phyloP scores from a whole-genome alignment of 2,888 invertebrate species.

The Gortyna flavago region DNA sequence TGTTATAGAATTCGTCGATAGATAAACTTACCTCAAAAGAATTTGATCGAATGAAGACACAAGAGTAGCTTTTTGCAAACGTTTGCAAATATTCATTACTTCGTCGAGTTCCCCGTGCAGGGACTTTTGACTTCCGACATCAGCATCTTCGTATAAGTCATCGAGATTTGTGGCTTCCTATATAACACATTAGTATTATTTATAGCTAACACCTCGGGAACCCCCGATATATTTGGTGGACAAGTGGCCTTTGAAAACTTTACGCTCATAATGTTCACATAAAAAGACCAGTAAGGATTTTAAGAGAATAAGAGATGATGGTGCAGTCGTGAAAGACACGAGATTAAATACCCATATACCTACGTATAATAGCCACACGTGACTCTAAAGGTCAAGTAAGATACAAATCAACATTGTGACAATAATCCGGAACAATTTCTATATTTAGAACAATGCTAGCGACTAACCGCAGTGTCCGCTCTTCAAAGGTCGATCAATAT shows the following conservation, averaged over 20 bases:
- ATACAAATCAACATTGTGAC: background rate
- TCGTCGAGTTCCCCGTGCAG: constrained; percentile 87
- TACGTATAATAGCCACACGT: background rate
- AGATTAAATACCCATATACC: background rate
- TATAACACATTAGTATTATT: background rate
- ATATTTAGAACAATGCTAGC: background rate
- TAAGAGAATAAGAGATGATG: background rate
- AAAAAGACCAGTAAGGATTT: background rate
- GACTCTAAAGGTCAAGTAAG: background rate
- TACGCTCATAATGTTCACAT: background rate
- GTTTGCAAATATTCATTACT: constrained; percentile 85
- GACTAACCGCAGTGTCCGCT: background rate
- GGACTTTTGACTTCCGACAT: constrained; percentile 80
- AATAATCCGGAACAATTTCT: background rate
- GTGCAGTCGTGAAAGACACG: background rate
- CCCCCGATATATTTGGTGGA: too few species aligned
- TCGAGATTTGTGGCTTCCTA: constrained; percentile 86
- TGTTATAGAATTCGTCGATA: background rate
- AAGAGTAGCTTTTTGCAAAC: constrained; percentile 83
- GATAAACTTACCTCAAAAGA: constrained; percentile 75
- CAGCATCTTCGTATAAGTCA: constrained; percentile 85
- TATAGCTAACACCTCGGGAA: background rate
- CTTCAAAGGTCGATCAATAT: background rate
- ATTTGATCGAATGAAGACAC: constrained; percentile 85
- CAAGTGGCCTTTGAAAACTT: background rate